Evolutionary conservation across 1,140 invertebrate genomes (phyloP).

Genomic region (Pachyrhynchus sulphureomaculatus): DNA sequence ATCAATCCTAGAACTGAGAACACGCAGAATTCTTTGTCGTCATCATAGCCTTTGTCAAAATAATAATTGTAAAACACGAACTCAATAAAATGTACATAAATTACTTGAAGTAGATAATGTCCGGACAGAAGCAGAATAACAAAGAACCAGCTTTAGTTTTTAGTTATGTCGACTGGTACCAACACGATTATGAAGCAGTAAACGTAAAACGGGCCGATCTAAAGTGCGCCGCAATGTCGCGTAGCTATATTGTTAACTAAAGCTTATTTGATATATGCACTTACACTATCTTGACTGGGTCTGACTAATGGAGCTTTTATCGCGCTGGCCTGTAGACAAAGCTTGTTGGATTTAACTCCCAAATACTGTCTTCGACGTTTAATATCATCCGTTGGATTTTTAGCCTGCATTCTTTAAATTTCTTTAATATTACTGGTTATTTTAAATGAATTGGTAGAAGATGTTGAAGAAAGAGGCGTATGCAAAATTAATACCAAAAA

Average conservation of each 20-base stretch:
- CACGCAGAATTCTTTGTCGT: too few relatives aligned
- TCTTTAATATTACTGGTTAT: neutral
- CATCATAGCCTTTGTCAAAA: neutral
- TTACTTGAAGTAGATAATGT: constrained; percentile 5
- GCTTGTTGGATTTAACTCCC: constrained; percentile 30
- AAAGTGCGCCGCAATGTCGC: constrained; percentile 39
- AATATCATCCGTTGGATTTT: constrained; percentile 17
- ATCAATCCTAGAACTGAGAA: too few relatives aligned
- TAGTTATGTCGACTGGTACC: constrained; percentile 10
- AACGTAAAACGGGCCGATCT: constrained; percentile 33
- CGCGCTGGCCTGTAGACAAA: constrained; percentile 32
- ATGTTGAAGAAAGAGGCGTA: too few relatives aligned
- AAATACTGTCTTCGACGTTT: constrained; percentile 30
- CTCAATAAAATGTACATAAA: constrained; percentile 1
- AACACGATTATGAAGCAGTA: constrained; percentile 37
- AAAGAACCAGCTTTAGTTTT: constrained; percentile 1
- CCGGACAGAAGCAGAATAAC: constrained; percentile 2
- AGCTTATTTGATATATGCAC: constrained; percentile 47
- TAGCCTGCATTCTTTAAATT: constrained; percentile 23
- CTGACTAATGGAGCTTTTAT: constrained; percentile 50
- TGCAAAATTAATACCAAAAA: too few relatives aligned
- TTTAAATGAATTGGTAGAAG: too few relatives aligned
- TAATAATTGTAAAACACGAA: constrained; percentile 1
- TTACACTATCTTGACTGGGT: constrained; percentile 46
- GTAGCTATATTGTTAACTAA: constrained; percentile 40